Percentiles rank a stretch among this genome's conserved stretches.
phyloP scores from a whole-genome alignment of 2,797 vertebrate species.

The Hoplostethus mediterraneus region DNA sequence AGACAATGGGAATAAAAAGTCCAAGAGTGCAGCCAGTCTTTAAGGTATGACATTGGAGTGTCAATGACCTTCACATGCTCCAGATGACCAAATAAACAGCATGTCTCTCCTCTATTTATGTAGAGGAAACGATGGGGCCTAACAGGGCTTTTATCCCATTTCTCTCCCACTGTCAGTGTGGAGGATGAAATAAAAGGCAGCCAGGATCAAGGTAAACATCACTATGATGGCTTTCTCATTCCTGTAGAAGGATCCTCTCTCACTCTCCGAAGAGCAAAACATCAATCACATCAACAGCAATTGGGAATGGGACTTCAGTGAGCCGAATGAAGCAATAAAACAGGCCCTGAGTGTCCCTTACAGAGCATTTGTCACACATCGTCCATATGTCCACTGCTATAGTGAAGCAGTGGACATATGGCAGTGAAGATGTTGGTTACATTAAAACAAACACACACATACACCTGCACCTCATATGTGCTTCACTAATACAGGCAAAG shows the following conservation, averaged over 20 bases:
- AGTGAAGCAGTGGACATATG: constrained; percentile 37
- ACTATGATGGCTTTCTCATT: constrained; percentile 52
- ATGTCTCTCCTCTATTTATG: constrained; percentile 16
- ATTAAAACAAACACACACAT: constrained; percentile 35
- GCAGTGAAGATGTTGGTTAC: constrained; percentile 31
- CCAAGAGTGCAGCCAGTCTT: constrained; percentile 17
- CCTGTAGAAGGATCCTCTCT: constrained; percentile 28
- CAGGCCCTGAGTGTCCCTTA: constrained; percentile 71
- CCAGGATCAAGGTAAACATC: constrained; percentile 73
- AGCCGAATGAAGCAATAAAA: constrained; percentile 79
- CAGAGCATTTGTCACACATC: constrained; percentile 72
- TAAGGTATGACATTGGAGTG: constrained; percentile 2
- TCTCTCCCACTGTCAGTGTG: constrained; percentile 38
- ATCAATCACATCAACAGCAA: constrained; percentile 77
- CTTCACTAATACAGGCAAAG: constrained; percentile 36
- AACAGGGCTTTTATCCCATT: constrained; percentile 40
- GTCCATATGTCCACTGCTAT: constrained; percentile 72
- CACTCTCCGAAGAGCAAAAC: constrained; percentile 59
- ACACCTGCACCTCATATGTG: constrained; percentile 57
- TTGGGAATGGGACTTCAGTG: constrained; percentile 63
- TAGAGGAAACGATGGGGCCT: constrained; percentile 9
- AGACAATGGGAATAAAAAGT: constrained; percentile 9
- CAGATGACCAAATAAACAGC: constrained; percentile 26
- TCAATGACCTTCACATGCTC: constrained; percentile 23
- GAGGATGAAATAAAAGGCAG: constrained; percentile 63